Base-by-base conservation (phyloP, 2,888 invertebrate genomes). In the Caenorhabditis sp. region DNA sequence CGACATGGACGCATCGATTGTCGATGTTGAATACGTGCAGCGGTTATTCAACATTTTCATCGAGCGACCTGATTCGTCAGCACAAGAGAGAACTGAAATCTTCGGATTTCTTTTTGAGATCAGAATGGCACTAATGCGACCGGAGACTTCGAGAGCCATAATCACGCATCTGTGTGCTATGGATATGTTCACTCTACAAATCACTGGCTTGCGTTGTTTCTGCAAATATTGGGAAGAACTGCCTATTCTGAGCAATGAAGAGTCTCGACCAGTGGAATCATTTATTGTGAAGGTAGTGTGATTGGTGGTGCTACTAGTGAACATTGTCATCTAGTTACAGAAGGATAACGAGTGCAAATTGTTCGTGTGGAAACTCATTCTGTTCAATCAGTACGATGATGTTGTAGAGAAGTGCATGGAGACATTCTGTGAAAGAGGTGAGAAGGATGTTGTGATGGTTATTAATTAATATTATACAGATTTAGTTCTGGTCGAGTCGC, bases 371-470 rank as follows among this genome's bases (percentile, higher is more conserved):
- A 84, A 84, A 35, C 26, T 84, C 22, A 76, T 80, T 66, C 63
- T 84, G 22, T 84, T 84, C 61, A 84, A 84, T 51, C 68, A 80
- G 38, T 70, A 61, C 51, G 84, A 84, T 12, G 66, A 75, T 6
- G 84, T 84, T 19, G 84, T 84, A 2, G 72, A 70, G 0, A 84
- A 84, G 26, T 75, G 80, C 38, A 84, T 84, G 69, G 73, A 80
- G 22, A 72, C 75, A 1, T 84, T 84, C 58, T 84, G 80, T 35
- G 84, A 84, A 54, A 64, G 84, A 76, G 84, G 77, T 81, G 54
- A 10, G 74, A 26, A 26, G 12, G 26, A 22, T 75, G 61, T 74
- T 63, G 74, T 69, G 51, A 69, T 28, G 69, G 69, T 54, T 61
- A 35, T n/a, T 59, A 68, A 59, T 63, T 73, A 66, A 73, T 41